These are phyloP conservation scores for Pararge aegeria DNA, from an alignment of 1,140 invertebrate species.

Conservation along the genomic window DNA sequence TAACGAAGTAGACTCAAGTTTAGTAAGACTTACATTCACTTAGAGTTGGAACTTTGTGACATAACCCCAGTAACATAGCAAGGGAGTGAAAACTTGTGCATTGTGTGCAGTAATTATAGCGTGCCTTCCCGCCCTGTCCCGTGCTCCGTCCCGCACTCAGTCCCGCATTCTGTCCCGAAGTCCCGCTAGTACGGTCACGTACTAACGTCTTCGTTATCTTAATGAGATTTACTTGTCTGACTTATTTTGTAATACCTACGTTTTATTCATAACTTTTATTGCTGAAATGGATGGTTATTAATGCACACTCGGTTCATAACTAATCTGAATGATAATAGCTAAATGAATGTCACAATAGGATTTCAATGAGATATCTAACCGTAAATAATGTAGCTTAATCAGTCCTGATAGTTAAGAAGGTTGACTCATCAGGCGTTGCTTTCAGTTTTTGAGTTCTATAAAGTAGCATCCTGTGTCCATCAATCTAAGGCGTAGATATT, in stretches of 20 bases:
- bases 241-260: conserved; percentile 10
- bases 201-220: conserved; percentile 22
- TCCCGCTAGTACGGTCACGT: conserved; percentile 21
- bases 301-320: too few relatives aligned
- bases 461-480: too few relatives aligned
- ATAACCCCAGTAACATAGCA: conserved; percentile 12
- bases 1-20: conserved; percentile 2
- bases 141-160: background rate
- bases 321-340: too few relatives aligned
- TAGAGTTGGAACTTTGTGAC: conserved; percentile 10
- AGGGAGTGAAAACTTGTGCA: conserved; percentile 22
- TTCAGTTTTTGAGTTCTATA: too few relatives aligned
- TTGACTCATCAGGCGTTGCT: too few relatives aligned
- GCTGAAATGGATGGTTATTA: background rate
- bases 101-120: conserved; percentile 27
- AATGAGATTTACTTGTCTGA: conserved; percentile 19
- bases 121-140: background rate
- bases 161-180: background rate
- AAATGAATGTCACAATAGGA: too few relatives aligned
- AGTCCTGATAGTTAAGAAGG: too few relatives aligned
- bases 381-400: too few relatives aligned
- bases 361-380: too few relatives aligned
- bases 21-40: conserved; percentile 6
- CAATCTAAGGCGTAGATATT: too few relatives aligned
- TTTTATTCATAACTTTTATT: background rate